Conservation (phyloP, 2,888 invertebrate genomes). For the Callimorpha dominula region DNA sequence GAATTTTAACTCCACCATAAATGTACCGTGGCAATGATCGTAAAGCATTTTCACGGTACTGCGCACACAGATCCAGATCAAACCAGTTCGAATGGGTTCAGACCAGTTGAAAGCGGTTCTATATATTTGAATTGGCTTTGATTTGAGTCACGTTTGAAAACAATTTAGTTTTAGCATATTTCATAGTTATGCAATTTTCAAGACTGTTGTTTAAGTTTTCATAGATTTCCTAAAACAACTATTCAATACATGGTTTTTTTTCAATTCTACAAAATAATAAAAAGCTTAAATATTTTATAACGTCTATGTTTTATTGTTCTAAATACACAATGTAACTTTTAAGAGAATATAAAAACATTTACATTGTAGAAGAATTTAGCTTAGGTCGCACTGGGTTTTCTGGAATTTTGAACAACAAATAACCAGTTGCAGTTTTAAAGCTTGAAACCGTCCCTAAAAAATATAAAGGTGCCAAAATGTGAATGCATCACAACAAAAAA, state of each 20-base stretch:
- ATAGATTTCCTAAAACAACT: neutral
- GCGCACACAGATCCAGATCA: slow-evolving; percentile 64
- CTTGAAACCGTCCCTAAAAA: too few species aligned
- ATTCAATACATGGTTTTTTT: neutral
- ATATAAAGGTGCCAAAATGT: neutral
- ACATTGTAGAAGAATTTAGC: too few species aligned
- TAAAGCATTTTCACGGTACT: slow-evolving; percentile 75
- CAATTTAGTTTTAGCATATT: slow-evolving; percentile 37
- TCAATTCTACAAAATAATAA: too few species aligned
- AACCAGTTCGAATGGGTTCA: slow-evolving; percentile 56
- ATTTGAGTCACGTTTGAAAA: slow-evolving; percentile 39
- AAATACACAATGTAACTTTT: neutral
- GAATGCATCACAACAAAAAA: too few species aligned
- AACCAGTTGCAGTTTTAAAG: neutral
- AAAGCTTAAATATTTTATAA: too few species aligned
- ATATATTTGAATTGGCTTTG: slow-evolving; percentile 47
- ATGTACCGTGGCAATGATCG: slow-evolving; percentile 71
- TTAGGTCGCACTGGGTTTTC: too few species aligned
- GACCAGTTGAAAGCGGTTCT: slow-evolving; percentile 48
- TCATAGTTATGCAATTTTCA: slow-evolving; percentile 12
- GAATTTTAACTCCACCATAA: slow-evolving; percentile 76
- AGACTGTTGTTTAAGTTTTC: neutral
- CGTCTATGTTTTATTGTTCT: neutral
- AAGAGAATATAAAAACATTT: neutral
- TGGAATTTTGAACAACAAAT: too few species aligned